Evolutionary conservation across 2,113 vertebrate species (phyloP), one percentile per base, ranked within the genome.

Genomic region (Ptyas mucosa): DNA sequence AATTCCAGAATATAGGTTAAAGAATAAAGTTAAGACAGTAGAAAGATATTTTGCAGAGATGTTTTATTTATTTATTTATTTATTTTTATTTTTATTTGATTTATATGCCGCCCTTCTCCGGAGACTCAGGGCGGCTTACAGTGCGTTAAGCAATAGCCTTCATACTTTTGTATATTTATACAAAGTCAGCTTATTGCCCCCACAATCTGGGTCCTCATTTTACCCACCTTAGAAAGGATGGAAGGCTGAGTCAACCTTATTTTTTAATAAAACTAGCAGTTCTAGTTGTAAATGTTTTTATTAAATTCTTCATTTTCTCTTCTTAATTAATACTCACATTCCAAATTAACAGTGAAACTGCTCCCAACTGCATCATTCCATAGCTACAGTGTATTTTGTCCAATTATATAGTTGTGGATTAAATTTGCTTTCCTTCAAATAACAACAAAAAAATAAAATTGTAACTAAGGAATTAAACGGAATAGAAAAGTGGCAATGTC

Each of bases 321-420:
- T 98, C 97, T 97, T 98, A 98, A 98, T 98, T 98, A 98, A 98
- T 98, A 98, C 98, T 97, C 98, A 98, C 97, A 97, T 98, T 98
- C 98, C 98, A 98, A 98, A 98, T 98, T 98, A 98, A 98, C 98
- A 98, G 97, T 97, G 97, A 98, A 98, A 98, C 97, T 97, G 97
- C 97, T 98, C 98, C 98, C 98, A 98, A 96, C 97, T 98, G 98
- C 97, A 98, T 97, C 96, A 97, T 98, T 97, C 97, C 96, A 97
- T 97, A 97, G 96, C 97, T 97, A 93, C 96, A 95, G 97, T 96
- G 95, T 97, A 97, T 98, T 98, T 97, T 90, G 97, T 98, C 97
- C 96, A 98, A 97, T 97, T 94, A 97, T 96, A 96, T 96, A 96
- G 96, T 97, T 97, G 97, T 97, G 96, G 97, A 97, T 98, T 98